A percentile compares a stretch with the other conserved stretches of the same genome.
Conservation (phyloP, 2,888 invertebrate species). For the Petrophora chlorosata region DNA sequence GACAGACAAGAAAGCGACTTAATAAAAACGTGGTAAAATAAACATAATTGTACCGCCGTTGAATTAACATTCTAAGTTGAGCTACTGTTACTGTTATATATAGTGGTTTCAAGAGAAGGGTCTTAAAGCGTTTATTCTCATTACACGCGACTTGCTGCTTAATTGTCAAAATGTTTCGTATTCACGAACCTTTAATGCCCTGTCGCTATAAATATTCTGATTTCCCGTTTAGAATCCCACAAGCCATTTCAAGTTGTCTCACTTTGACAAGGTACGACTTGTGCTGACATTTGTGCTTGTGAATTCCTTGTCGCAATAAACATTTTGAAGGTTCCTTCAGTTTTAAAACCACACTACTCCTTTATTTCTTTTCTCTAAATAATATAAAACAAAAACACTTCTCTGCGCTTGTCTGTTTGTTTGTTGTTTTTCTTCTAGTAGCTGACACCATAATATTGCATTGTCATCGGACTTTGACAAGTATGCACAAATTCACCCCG, state of each 20-base stretch:
- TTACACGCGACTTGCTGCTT: conserved; percentile 10
- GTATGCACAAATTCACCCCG: no score
- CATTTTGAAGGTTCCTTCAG: background rate
- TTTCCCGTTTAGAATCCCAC: background rate
- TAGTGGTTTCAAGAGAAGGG: background rate
- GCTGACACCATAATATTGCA: no score
- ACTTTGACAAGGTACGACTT: background rate
- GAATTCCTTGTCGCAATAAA: conserved; percentile 7
- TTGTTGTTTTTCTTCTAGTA: no score
- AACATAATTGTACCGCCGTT: no score
- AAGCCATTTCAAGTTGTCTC: background rate
- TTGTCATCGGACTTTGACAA: no score
- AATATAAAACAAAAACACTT: no score
- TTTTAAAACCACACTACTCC: no score
- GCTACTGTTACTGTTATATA: background rate
- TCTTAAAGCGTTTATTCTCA: conserved; percentile 7
- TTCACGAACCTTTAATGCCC: background rate
- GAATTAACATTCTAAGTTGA: background rate
- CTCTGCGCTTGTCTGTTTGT: no score
- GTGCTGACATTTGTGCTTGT: background rate
- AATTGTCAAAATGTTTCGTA: conserved; percentile 10
- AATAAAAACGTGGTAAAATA: no score
- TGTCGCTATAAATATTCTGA: background rate
- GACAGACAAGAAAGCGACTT: no score
- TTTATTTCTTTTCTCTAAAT: no score